These are phyloP conservation scores for Dynastes maya DNA, from an alignment of 2,888 invertebrate species.

Conservation along the genomic window DNA sequence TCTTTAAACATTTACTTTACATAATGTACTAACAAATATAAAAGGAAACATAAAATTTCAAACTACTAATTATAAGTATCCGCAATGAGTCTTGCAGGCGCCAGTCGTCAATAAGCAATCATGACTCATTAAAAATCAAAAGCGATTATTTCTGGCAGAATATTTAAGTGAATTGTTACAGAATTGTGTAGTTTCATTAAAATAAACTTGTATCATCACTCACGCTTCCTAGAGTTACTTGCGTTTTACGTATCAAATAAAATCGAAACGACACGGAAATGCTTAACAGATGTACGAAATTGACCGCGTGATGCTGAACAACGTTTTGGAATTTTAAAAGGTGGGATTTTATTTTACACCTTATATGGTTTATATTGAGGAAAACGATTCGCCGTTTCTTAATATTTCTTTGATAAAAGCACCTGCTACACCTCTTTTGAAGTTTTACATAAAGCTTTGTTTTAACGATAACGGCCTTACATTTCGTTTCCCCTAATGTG, in stretches of 20 bases:
- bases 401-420: slow-evolving; percentile 37
- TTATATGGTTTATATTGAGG: slow-evolving; percentile 3
- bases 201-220: not conserved
- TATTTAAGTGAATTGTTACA: slow-evolving; percentile 6
- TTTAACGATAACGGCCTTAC: slow-evolving; percentile 22
- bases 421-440: slow-evolving; percentile 23
- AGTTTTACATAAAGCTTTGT: slow-evolving; percentile 37
- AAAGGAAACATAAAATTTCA: slow-evolving; percentile 26
- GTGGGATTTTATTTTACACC: slow-evolving; percentile 25
- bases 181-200: slow-evolving; percentile 2
- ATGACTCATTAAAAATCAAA: slow-evolving; percentile 27
- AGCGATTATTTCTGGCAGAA: slow-evolving; percentile 5
- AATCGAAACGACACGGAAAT: not conserved
- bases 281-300: slow-evolving; percentile 33
- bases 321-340: slow-evolving; percentile 38
- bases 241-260: not conserved
- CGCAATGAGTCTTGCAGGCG: slow-evolving; percentile 26
- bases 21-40: slow-evolving; percentile 18
- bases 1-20: slow-evolving; percentile 28
- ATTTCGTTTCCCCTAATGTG: slow-evolving; percentile 35
- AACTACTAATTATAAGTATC: slow-evolving; percentile 26
- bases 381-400: slow-evolving; percentile 22
- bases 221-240: not conserved
- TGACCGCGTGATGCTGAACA: slow-evolving; percentile 27
- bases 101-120: slow-evolving; percentile 1